Percentiles rank a stretch among this genome's conserved stretches.
Conservation (phyloP, 2,797 vertebrate genomes). For the Protosalanx chinensis region DNA sequence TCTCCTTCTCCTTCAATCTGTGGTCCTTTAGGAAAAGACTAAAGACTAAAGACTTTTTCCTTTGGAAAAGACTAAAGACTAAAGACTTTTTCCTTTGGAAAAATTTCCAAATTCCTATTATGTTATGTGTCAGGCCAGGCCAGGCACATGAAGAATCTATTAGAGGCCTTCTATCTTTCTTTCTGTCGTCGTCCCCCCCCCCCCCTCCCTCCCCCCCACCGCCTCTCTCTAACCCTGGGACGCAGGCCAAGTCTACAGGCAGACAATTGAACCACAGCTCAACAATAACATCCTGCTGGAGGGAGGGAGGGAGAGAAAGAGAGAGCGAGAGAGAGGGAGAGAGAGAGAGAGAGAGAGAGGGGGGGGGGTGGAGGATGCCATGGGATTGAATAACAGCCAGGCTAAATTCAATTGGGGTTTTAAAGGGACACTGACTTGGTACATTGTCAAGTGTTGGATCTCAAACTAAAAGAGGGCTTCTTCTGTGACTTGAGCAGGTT, state of each 20-base stretch:
- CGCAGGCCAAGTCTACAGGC: constrained; percentile 72
- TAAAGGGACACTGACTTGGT: background rate
- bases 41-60: too few species aligned
- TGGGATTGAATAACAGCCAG: background rate
- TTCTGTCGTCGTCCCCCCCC: background rate
- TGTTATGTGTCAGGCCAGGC: constrained; percentile 48
- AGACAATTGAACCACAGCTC: constrained; percentile 80
- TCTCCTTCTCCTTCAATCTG: background rate
- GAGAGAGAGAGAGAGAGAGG: constrained; percentile 16
- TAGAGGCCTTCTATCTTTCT: constrained; percentile 57
- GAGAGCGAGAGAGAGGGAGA: constrained; percentile 3
- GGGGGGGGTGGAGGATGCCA: background rate
- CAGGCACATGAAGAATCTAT: constrained; percentile 80
- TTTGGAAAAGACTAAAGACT: too few species aligned
- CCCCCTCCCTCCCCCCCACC: background rate
- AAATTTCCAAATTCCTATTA: constrained; percentile 60
- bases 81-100: too few species aligned
- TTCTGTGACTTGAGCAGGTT: too few species aligned
- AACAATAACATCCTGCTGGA: constrained; percentile 83
- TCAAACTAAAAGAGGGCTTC: too few species aligned
- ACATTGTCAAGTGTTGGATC: too few species aligned
- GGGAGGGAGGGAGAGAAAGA: constrained; percentile 53
- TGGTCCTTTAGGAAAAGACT: background rate
- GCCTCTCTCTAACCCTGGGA: constrained; percentile 61
- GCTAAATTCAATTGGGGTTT: background rate